phyloP scores from a whole-genome alignment of 2,797 vertebrate species.

The Eurystomus glaucurus region DNA sequence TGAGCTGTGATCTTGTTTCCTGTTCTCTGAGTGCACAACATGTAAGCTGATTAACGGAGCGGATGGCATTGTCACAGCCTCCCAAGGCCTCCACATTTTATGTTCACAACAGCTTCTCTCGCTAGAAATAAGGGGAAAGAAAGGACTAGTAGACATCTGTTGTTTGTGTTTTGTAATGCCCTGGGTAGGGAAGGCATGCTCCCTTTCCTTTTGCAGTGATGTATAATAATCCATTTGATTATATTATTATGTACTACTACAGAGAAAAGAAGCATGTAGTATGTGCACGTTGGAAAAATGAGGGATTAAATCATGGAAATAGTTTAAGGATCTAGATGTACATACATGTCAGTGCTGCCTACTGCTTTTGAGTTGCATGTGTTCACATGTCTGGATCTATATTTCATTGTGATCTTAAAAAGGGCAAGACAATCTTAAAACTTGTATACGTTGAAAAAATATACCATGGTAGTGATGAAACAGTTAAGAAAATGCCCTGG shows the following conservation, averaged over 20 bases:
- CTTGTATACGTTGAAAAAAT: background rate
- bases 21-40: background rate
- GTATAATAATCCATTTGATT: background rate
- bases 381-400: background rate
- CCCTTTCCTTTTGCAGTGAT: background rate
- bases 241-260: background rate
- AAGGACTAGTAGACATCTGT: background rate
- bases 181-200: background rate
- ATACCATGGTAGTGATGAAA: background rate
- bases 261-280: background rate
- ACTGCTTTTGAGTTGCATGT: background rate
- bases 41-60: background rate
- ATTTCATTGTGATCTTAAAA: background rate
- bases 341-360: background rate
- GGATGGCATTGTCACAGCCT: background rate
- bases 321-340: background rate
- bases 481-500: background rate
- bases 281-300: background rate
- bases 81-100: background rate
- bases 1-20: background rate
- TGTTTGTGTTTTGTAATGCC: constrained; percentile 4
- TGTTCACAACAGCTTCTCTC: background rate
- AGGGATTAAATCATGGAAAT: background rate
- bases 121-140: background rate
- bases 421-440: background rate